Evolutionary conservation across 2,888 invertebrate species (phyloP).

Genomic region (Apocheima hispidaria): DNA sequence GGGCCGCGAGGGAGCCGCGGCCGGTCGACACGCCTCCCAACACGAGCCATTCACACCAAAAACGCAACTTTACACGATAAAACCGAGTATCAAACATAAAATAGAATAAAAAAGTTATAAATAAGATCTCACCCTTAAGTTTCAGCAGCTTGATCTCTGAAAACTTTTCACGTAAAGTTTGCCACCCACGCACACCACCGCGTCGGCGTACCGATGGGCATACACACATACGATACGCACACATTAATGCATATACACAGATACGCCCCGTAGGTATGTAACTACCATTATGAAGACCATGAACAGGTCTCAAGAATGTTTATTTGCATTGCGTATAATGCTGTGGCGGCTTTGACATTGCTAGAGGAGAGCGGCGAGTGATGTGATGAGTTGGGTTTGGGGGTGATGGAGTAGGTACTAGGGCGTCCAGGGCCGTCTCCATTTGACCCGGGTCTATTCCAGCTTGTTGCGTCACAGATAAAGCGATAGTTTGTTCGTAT

Average conservation of each 20-base stretch:
- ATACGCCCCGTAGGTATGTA: constrained; percentile 56
- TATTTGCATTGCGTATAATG: constrained; percentile 59
- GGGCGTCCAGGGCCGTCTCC: not conserved
- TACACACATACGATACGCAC: constrained; percentile 51
- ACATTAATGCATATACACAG: constrained; percentile 52
- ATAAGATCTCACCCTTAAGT: constrained; percentile 33
- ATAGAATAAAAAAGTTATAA: constrained; percentile 16
- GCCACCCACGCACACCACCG: constrained; percentile 59
- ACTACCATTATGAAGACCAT: constrained; percentile 57
- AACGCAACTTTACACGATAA: not conserved
- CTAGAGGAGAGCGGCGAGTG: constrained; percentile 50
- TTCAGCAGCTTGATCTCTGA: constrained; percentile 52
- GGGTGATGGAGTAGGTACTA: constrained; percentile 19
- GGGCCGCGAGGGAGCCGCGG: constrained; percentile 78
- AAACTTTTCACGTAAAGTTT: constrained; percentile 63
- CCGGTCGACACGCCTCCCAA: constrained; percentile 71
- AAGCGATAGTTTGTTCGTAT: constrained; percentile 27
- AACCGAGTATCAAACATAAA: constrained; percentile 11
- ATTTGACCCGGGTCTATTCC: constrained; percentile 41
- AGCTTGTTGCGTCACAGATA: constrained; percentile 40
- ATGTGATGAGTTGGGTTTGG: constrained; percentile 29
- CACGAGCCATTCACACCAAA: constrained; percentile 15
- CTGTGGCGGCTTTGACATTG: constrained; percentile 26
- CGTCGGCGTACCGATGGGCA: constrained; percentile 48
- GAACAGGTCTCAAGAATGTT: constrained; percentile 54